These are phyloP conservation scores for Priocnemis perturbator DNA, from an alignment of 2,888 invertebrate species.

Conservation along the genomic window DNA sequence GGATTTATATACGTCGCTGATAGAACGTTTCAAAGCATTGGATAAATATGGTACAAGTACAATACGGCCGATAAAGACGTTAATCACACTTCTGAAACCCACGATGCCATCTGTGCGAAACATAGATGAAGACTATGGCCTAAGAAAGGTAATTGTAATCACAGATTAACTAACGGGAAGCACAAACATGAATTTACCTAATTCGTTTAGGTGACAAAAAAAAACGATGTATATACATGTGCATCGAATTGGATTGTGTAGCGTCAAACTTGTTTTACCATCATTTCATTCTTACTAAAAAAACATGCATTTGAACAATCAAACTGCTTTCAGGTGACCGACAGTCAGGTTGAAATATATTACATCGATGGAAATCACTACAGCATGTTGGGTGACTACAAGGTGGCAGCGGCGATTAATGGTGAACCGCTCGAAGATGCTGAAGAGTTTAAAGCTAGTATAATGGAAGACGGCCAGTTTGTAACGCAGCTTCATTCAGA, in stretches of 20 bases:
- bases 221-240: no score
- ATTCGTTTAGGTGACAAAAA: no score
- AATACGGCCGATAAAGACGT: slow-evolving; percentile 77
- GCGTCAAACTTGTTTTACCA: no score
- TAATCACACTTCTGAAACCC: slow-evolving; percentile 81
- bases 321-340: slow-evolving; percentile 74
- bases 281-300: no score
- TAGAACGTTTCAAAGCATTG: neutral
- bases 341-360: slow-evolving; percentile 78
- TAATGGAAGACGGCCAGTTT: slow-evolving; percentile 4
- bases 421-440: slow-evolving; percentile 65
- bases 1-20: neutral
- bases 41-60: slow-evolving; percentile 71
- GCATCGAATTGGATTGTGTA: no score
- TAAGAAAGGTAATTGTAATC: slow-evolving; percentile 75
- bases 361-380: slow-evolving; percentile 84
- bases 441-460: slow-evolving; percentile 52
- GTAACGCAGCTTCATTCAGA: neutral
- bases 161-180: no score
- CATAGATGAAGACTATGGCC: slow-evolving; percentile 81
- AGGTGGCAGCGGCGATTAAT: slow-evolving; percentile 76
- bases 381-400: slow-evolving; percentile 82
- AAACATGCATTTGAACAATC: neutral
- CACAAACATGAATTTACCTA: no score
- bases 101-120: slow-evolving; percentile 77